Conservation (phyloP, 2,888 invertebrate genomes). For the Drosophila flavopinicola region DNA sequence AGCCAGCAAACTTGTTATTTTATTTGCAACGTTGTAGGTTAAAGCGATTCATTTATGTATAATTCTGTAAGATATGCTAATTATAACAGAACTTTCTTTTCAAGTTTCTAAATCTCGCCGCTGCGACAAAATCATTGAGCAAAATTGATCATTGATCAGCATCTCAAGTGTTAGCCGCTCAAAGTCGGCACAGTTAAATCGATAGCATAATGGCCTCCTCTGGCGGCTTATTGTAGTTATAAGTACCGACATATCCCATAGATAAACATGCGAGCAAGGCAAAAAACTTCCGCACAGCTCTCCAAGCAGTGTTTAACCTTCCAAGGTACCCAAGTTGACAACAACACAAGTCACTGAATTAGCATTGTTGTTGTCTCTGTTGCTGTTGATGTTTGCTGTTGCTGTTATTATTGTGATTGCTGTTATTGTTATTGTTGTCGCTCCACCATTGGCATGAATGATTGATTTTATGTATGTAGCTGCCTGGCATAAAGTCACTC, state of each 20-base stretch:
- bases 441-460: slow-evolving; percentile 55
- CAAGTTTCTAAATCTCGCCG: slow-evolving; percentile 4
- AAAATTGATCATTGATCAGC: slow-evolving; percentile 17
- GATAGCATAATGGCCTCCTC: slow-evolving; percentile 48
- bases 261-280: slow-evolving; percentile 60
- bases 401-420: slow-evolving; percentile 21
- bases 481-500: slow-evolving; percentile 76
- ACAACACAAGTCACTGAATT: slow-evolving; percentile 47
- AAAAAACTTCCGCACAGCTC: slow-evolving; percentile 61
- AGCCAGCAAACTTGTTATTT: slow-evolving; percentile 2
- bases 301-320: slow-evolving; percentile 57
- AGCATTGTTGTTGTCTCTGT: slow-evolving; percentile 40
- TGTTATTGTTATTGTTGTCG: slow-evolving; percentile 33
- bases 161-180: slow-evolving; percentile 26
- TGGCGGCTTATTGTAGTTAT: slow-evolving; percentile 48
- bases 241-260: slow-evolving; percentile 66
- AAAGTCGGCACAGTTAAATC: slow-evolving; percentile 57
- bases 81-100: slow-evolving; percentile 41
- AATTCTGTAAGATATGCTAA: slow-evolving; percentile 35
- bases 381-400: slow-evolving; percentile 7
- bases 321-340: slow-evolving; percentile 49
- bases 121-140: slow-evolving; percentile 23
- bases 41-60: slow-evolving; percentile 22
- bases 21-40: slow-evolving; percentile 17
- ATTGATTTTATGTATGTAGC: slow-evolving; percentile 76